A percentile compares a stretch with the other conserved stretches of the same genome.
Conservation (phyloP, 2,888 invertebrate species). For the Caenorhabditis drosophilae region DNA sequence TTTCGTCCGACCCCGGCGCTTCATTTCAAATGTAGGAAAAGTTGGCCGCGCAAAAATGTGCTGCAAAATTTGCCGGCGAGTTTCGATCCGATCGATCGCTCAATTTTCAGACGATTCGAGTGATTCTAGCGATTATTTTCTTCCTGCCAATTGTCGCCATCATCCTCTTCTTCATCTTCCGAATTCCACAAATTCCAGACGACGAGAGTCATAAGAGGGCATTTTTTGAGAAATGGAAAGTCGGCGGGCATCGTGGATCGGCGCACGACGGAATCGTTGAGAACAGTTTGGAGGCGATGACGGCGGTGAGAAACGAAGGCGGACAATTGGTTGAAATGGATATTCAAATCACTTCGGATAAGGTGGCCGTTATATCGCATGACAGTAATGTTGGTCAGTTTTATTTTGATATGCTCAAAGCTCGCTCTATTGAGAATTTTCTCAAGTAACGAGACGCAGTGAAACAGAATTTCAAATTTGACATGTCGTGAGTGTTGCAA, state of each 20-base stretch:
- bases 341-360: slow-evolving; percentile 30
- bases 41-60: too few species aligned
- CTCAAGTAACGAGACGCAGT: too few species aligned
- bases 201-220: slow-evolving; percentile 1
- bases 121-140: slow-evolving; percentile 13
- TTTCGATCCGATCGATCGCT: not conserved
- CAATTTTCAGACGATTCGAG: slow-evolving; percentile 19
- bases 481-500: too few species aligned
- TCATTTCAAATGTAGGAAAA: too few species aligned
- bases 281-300: slow-evolving; percentile 30
- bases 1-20: too few species aligned
- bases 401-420: too few species aligned
- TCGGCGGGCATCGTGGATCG: slow-evolving; percentile 37
- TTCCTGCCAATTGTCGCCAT: slow-evolving; percentile 18
- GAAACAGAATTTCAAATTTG: too few species aligned
- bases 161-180: slow-evolving; percentile 28
- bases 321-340: slow-evolving; percentile 39
- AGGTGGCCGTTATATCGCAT: slow-evolving; percentile 33
- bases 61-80: too few species aligned
- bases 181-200: slow-evolving; percentile 18
- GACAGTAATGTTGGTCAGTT: slow-evolving; percentile 26
- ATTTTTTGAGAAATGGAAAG: slow-evolving; percentile 26
- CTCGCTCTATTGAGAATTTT: too few species aligned
- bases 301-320: slow-evolving; percentile 30
- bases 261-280: slow-evolving; percentile 25